Evolutionary conservation across 2,888 invertebrate genomes (phyloP), one percentile per base, ranked within the genome.

Genomic region (Dorcus parallelipipedus): DNA sequence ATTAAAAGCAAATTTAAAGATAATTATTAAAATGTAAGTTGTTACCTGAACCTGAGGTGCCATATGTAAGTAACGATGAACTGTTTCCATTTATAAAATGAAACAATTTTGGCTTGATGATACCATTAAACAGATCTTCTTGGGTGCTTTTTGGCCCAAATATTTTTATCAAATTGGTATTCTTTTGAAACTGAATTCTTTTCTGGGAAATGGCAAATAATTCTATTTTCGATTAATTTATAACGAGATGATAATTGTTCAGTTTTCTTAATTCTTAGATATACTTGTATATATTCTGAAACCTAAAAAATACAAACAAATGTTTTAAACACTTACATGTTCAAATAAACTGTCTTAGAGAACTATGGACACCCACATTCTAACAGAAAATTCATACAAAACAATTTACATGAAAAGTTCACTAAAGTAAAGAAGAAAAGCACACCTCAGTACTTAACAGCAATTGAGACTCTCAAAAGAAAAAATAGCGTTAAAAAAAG

Each of bases 21-120:
- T 14, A 14, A 14, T 14, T 14, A 14, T 14, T 14, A 14, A 14
- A 14, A 14, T 14, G 14, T 14, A 14, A 14, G 14, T 14, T 14
- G 45, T 95, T 95, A 23, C 96, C 96, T 0, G 95, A 91, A 56
- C 93, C 93, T 0, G 93, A 94, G 0, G 93, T 90, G 6, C 96
- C 96, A 75, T 95, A 95, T 0, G 91, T 88, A 64, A 96, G 86
- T 0, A 96, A 79, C 0, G 91, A 87, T 55, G 88, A 87, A 76
- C 87, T 91, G 61, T 88, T 84, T 0, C 92, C 86, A 4, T 84
- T 75, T 20, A 76, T 70, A 62, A 75, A 76, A 49, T 67, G 59
- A 4, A 73, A 45, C 4, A 76, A 58, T 60, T 71, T 73, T 7
- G 64, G 63, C 59, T 73, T 74, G 8, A 77, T 67, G 17, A 71